Percentiles rank a stretch among this genome's conserved stretches.
Conservation (phyloP, 2,888 invertebrate species). For the Micropterix aruncella region DNA sequence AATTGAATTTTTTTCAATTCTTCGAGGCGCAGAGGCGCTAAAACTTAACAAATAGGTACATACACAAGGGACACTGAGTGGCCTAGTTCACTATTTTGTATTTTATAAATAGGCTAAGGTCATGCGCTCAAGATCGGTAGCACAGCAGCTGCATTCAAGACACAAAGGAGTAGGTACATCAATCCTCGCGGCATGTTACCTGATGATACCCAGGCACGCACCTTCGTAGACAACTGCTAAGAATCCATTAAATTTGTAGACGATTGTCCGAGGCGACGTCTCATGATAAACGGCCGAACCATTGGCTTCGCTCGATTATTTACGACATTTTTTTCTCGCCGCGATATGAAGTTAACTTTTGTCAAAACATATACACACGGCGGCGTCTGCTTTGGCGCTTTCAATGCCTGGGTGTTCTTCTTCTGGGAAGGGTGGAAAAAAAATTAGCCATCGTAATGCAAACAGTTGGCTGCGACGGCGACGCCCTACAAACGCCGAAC, state of each 20-base stretch:
- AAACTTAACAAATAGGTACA: too few relatives aligned
- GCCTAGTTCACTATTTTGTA: too few relatives aligned
- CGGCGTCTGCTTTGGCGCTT: neutral
- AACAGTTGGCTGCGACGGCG: neutral
- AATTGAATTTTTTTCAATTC: too few relatives aligned
- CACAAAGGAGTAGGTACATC: too few relatives aligned
- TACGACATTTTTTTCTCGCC: neutral
- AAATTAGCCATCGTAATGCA: neutral
- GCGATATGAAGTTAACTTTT: neutral
- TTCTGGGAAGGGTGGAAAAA: neutral
- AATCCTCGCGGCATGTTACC: too few relatives aligned
- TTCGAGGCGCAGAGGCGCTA: too few relatives aligned
- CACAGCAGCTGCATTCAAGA: neutral
- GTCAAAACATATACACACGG: neutral
- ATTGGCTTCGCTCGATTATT: neutral
- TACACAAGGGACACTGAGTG: too few relatives aligned
- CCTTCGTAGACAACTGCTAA: neutral
- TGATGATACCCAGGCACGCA: neutral
- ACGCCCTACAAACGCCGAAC: neutral
- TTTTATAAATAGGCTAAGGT: too few relatives aligned
- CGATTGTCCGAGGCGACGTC: neutral
- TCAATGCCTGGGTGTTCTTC: neutral
- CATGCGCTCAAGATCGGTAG: too few relatives aligned
- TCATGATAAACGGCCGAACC: neutral
- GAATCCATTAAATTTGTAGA: neutral